Evolutionary conservation across 2,888 invertebrate genomes (phyloP).

Genomic region (Campoplex nolae): DNA sequence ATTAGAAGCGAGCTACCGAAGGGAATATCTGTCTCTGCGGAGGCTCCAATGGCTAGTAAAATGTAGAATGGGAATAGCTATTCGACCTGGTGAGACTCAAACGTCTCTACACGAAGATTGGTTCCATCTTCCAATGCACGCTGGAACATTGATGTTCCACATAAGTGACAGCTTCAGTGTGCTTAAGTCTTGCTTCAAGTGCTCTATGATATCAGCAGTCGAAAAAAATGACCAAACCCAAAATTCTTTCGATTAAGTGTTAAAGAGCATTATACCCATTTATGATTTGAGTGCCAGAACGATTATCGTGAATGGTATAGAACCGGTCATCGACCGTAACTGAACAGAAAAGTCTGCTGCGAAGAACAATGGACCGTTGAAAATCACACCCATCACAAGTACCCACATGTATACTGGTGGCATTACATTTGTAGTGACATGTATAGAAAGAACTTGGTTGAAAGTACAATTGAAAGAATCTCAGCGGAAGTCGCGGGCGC

Average conservation of each 20-base stretch:
- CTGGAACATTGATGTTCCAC: not conserved
- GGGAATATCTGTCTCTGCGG: constrained; percentile 66
- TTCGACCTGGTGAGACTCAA: not conserved
- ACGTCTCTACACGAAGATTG: not conserved
- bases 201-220: not conserved
- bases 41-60: constrained; percentile 59
- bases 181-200: too few species aligned
- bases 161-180: not conserved
- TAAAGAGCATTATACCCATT: not conserved
- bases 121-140: not conserved
- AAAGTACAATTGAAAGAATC: constrained; percentile 77
- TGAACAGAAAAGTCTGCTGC: constrained; percentile 53
- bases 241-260: not conserved
- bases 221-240: not conserved
- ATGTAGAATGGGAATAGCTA: constrained; percentile 25
- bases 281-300: not conserved
- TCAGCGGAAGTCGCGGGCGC: constrained; percentile 72
- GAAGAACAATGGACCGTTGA: constrained; percentile 62
- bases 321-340: constrained; percentile 55
- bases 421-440: constrained; percentile 28
- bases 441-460: constrained; percentile 44
- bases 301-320: constrained; percentile 17
- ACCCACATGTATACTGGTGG: not conserved
- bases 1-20: constrained; percentile 72
- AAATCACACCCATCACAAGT: constrained; percentile 48